phyloP scores from a whole-genome alignment of 2,888 invertebrate genomes.

The Chaitophorus viminalis region DNA sequence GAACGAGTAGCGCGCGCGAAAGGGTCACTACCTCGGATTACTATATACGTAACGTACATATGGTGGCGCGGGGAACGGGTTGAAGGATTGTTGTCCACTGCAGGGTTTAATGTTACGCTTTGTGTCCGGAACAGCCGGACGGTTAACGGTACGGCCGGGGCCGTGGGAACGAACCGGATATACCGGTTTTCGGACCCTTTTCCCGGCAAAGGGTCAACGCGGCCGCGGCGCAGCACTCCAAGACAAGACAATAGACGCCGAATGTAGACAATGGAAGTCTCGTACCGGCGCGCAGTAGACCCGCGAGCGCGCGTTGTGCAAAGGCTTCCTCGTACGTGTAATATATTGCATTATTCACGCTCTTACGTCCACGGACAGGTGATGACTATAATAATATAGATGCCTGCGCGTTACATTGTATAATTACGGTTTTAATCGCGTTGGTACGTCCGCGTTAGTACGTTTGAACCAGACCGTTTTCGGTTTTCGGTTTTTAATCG shows the following conservation, averaged over 20 bases:
- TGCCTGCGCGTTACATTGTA: slow-evolving; percentile 6
- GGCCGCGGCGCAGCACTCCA: too few relatives aligned
- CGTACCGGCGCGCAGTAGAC: slow-evolving; percentile 15
- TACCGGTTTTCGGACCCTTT: slow-evolving; percentile 62
- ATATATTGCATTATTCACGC: too few relatives aligned
- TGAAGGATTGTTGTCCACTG: slow-evolving; percentile 36
- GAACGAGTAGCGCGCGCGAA: background rate
- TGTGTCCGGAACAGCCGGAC: slow-evolving; percentile 56
- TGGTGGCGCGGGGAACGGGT: slow-evolving; percentile 44
- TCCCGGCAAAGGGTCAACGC: slow-evolving; percentile 57
- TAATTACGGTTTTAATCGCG: too few relatives aligned
- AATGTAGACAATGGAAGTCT: slow-evolving; percentile 33
- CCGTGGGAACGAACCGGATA: slow-evolving; percentile 60
- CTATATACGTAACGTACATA: too few relatives aligned
- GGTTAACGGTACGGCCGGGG: background rate
- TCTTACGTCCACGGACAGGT: slow-evolving; percentile 17
- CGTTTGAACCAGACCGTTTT: too few relatives aligned
- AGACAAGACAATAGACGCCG: slow-evolving; percentile 55
- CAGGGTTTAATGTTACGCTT: slow-evolving; percentile 21
- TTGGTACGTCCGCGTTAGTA: too few relatives aligned
- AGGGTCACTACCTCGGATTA: slow-evolving; percentile 43
- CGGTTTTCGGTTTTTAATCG: background rate
- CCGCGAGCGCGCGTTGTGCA: slow-evolving; percentile 7
- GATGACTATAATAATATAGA: background rate
- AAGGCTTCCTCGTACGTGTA: slow-evolving; percentile 19